Conservation (phyloP, 2,888 invertebrate genomes). For the Scaptomyza cyrtandrae region DNA sequence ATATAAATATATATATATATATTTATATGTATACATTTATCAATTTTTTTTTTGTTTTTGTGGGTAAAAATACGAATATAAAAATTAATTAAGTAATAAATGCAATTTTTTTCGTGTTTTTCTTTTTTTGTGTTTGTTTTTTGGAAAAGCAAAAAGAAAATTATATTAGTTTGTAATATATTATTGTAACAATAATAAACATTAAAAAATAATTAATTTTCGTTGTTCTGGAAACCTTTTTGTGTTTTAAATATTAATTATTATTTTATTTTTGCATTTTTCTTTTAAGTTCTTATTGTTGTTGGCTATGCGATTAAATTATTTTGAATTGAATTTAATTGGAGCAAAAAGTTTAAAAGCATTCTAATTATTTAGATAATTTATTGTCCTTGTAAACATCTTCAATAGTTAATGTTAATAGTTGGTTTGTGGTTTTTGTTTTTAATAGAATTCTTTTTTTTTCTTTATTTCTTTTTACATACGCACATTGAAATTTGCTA, state of each 20-base stretch:
- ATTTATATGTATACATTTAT: neutral
- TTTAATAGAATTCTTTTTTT: conserved; percentile 1
- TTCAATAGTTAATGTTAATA: conserved; percentile 64
- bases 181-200: conserved; percentile 38
- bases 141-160: conserved; percentile 74
- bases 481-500: conserved; percentile 74
- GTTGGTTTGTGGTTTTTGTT: conserved; percentile 17
- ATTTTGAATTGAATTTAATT: conserved; percentile 47
- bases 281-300: conserved; percentile 3
- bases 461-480: conserved; percentile 44
- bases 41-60: conserved; percentile 3
- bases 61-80: conserved; percentile 70
- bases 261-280: conserved; percentile 14
- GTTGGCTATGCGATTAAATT: conserved; percentile 32
- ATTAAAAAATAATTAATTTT: conserved; percentile 68
- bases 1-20: conserved; percentile 53
- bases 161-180: conserved; percentile 11
- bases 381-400: conserved; percentile 80
- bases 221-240: conserved; percentile 78
- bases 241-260: conserved; percentile 7
- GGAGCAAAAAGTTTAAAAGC: conserved; percentile 53
- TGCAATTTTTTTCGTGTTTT: conserved; percentile 61
- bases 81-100: conserved; percentile 79
- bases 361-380: conserved; percentile 70
- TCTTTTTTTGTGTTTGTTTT: conserved; percentile 38